Base-by-base conservation (phyloP, 92 coral and sea anemone genomes). In the Epizoanthus scotinus region DNA sequence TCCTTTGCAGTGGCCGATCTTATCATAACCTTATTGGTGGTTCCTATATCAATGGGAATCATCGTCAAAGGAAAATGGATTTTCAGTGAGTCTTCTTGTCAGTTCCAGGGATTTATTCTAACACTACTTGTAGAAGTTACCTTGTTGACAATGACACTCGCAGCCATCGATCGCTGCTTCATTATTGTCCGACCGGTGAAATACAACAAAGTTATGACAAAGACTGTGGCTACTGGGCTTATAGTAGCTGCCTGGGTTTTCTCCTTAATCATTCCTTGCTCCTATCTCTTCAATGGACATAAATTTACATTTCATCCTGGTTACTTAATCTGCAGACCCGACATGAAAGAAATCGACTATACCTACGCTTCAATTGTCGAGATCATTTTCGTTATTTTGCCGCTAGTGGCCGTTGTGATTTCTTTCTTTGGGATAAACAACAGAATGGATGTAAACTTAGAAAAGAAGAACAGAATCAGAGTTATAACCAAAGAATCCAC, bases 261-360 rank as follows among this genome's bases (percentile, higher is more conserved):
- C 36, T 36, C 81, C 4, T 18, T 59, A 20, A n/a, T 75, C 9
- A 54, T 58, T 59, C 81, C 81, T 10, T 40, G 67, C 36, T 75
- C 68, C 31, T 75, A 75, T 57, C 14, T 75, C 0, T 38, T 75
- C 18, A 24, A 75, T 20, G 81, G 81, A 9, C 67, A 75, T 29
- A 60, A 36, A 22, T 75, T 75, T 40, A 34, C 52, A 58, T 75
- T 75, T 57, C 81, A 75, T 25, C 81, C 81, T 4, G 81, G 81
- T 15, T 75, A 75, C 22, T 54, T 75, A 10, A 58, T 75, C 57
- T 75, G 81, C 81, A 75, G 47, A 27, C 81, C 81, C n/a, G 63
- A 38, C 38, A 59, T 58, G 52, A 67, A 59, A 59, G 68, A 40
- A 40, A 22, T 31, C 5, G 61, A 60, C 67, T 75, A 75, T 14